Evolutionary conservation across 2,888 invertebrate species (phyloP), one percentile per base, ranked within the genome.

Genomic region (Agrochola lychnidis): DNA sequence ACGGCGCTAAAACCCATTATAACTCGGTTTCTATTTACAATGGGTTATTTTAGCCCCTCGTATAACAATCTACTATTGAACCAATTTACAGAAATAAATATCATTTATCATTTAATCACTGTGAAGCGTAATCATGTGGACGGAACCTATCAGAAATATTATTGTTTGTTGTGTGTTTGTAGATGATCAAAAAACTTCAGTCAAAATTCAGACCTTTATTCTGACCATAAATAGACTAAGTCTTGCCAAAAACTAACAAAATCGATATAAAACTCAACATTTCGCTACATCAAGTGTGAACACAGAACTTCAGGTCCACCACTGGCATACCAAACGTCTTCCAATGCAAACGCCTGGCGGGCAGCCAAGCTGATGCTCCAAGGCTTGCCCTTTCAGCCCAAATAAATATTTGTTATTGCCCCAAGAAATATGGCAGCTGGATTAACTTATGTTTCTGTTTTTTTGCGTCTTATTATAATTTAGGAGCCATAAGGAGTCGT

Each of bases 341-440:
- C 30, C 66, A 63, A 59, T 82, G 83, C 83, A 87, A 75, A 70
- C 71, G 72, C 0, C 79, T 87, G 86, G 86, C 88, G 59, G 82
- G 48, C 79, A 59, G 86, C 86, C 86, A 87, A 87, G 42, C 61
- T 78, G 70, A 61, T 81, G 76, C 69, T 82, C 16, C 70, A 80
- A 61, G 69, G 25, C 66, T 63, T 77, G 88, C 86, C 84, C 81
- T 86, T 86, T 76, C 70, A 77, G 72, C 81, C 63, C 79, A 80
- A 86, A 86, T 86, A 87, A 88, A 88, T 86, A 88, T 87, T 80
- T 88, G 79, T 87, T 87, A 88, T 87, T 80, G 68, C 75, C 69
- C 51, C 62, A 61, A 88, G 78, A 88, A 76, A 87, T 86, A 80
- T 86, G 77, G 63, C 42, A 19, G 25, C 62, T 66, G 71, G 51